These are phyloP conservation scores for Brachionus calyciflorus DNA, from an alignment of 1,140 invertebrate genomes.

Conservation along the genomic window DNA sequence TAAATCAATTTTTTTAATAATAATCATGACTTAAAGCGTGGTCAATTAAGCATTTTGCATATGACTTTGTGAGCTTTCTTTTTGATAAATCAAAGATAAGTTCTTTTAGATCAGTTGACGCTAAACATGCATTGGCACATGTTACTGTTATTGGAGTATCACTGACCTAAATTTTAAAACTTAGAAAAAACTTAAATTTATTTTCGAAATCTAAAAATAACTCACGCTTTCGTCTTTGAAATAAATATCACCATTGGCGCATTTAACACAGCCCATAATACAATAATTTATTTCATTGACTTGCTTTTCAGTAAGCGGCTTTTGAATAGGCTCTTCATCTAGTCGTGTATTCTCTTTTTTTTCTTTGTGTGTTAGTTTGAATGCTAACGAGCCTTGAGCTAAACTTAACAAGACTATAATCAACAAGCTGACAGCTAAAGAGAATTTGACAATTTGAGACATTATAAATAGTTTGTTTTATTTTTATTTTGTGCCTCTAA, in stretches of 20 bases:
- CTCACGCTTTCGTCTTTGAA: conserved; percentile 23
- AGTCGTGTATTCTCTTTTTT: not conserved
- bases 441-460: too few relatives aligned
- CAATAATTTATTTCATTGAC: conserved; percentile 44
- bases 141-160: conserved; percentile 13
- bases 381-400: not conserved
- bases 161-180: not conserved
- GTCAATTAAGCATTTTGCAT: conserved; percentile 35
- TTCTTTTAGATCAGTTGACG: not conserved
- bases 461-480: too few relatives aligned
- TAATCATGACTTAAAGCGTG: conserved; percentile 22
- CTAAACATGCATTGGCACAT: conserved; percentile 41
- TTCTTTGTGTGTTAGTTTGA: not conserved
- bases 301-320: not conserved
- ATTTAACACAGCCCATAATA: conserved; percentile 45
- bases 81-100: conserved; percentile 12
- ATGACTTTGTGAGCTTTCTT: conserved; percentile 8
- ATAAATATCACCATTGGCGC: conserved; percentile 44
- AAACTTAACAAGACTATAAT: not conserved
- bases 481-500: too few relatives aligned
- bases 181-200: not conserved
- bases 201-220: not conserved
- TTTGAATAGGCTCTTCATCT: not conserved
- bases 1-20: not conserved
- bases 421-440: too few relatives aligned